Evolutionary conservation across 35 echinoderm and acorn worm genomes (phyloP), one percentile per base, ranked within the genome.

Genomic region (Nesometra sesokonis): DNA sequence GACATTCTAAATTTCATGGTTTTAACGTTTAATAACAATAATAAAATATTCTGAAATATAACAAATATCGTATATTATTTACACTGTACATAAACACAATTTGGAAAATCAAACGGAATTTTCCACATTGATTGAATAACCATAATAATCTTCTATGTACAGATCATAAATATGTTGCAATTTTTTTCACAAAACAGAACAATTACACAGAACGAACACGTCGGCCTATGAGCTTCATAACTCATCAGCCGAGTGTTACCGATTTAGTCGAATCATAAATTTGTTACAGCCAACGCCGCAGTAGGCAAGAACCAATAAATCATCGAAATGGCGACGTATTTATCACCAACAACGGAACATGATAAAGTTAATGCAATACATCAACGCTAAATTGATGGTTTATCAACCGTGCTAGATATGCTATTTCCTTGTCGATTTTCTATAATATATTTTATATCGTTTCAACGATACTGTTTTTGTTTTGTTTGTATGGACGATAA

Each of bases 1-100:
- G 23, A 19, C 52, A 67, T 43, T 43, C 21, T 3, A 67, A 67
- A 13, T 67, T 13, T 5, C 7, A 13, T 5, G 52, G 23, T 67
- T 27, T 67, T 1, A 67, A 67, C 52, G 52, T 67, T 67, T 67
- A 67, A 67, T 67, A 67, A 67, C 52, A 67, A 67, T 67, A 67
- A 67, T 67, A 67, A 67, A 67, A 67, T 67, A 67, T 67, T 67
- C 52, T 67, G 52, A 67, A 67, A 67, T 67, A 67, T 67, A 67
- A 67, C 52, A 67, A 67, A 67, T 67, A 67, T 67, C 23, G 21
- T 67, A 67, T 67, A 67, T 67, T 67, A 67, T 67, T 67, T 67
- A 67, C 52, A 67, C 52, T 67, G 52, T 67, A 67, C 52, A 67
- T 19, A 19, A 43, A 43, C n/a, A 19, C 52, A 67, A 67, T 67